Conservation (phyloP, 2,797 vertebrate genomes). For the Chelidonichthys spinosus region DNA sequence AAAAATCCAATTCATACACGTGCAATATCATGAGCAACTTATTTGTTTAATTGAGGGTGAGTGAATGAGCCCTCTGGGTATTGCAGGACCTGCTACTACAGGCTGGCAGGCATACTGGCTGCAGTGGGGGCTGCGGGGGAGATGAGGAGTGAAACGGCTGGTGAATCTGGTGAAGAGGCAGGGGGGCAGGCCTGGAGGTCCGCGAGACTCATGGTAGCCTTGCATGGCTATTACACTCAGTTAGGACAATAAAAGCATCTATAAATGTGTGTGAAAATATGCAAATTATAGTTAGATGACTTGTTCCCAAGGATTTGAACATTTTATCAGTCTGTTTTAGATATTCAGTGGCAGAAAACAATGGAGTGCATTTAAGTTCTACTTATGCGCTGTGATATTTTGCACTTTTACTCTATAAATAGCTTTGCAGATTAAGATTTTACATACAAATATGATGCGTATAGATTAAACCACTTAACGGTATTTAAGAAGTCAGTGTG, state of each 20-base stretch:
- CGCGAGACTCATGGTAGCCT: slow-evolving; percentile 80
- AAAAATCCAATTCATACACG: slow-evolving; percentile 12
- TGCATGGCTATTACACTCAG: slow-evolving; percentile 59
- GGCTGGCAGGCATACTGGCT: slow-evolving; percentile 62
- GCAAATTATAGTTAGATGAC: not conserved
- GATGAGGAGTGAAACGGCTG: slow-evolving; percentile 77
- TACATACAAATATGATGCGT: not conserved
- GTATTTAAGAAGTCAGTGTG: not conserved
- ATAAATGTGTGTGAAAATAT: not conserved
- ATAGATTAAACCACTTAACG: not conserved
- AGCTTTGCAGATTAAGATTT: not conserved
- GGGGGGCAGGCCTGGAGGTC: slow-evolving; percentile 82
- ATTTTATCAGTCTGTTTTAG: not conserved
- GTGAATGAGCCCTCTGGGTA: slow-evolving; percentile 21
- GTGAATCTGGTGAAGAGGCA: slow-evolving; percentile 82
- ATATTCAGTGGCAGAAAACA: not conserved
- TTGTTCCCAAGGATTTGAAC: not conserved
- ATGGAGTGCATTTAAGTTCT: not conserved
- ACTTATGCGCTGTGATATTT: not conserved
- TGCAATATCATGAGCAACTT: slow-evolving; percentile 17
- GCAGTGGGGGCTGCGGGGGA: not conserved
- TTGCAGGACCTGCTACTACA: slow-evolving; percentile 81
- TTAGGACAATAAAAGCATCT: not conserved
- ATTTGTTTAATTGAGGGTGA: slow-evolving; percentile 38
- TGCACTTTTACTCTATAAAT: not conserved